Evolutionary conservation across 2,797 vertebrate species (phyloP).

Genomic region (Oryzias sinensis): DNA sequence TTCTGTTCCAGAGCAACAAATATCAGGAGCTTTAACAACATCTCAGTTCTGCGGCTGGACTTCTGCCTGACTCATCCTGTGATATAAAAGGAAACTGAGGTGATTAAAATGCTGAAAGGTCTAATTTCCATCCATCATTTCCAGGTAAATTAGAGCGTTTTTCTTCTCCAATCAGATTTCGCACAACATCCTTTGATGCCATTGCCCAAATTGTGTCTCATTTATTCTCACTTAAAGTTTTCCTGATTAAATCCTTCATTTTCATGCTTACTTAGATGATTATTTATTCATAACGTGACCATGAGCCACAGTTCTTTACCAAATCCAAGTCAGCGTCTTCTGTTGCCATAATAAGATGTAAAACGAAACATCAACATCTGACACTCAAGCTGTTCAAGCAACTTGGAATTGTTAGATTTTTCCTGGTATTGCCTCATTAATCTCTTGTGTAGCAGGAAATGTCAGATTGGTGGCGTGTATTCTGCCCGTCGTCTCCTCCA

Average conservation of each 20-base stretch:
- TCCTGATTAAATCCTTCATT: conserved; percentile 22
- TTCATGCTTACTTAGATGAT: conserved; percentile 9
- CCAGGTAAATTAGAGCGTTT: conserved; percentile 14
- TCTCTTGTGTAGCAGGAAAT: conserved; percentile 40
- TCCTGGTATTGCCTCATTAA: conserved; percentile 24
- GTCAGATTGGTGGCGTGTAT: conserved; percentile 28
- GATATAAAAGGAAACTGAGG: neutral
- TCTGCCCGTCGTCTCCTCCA: conserved; percentile 38
- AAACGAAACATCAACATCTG: too few relatives aligned
- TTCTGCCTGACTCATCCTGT: neutral
- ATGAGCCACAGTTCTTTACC: too few relatives aligned
- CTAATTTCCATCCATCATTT: conserved; percentile 12
- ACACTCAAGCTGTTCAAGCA: too few relatives aligned
- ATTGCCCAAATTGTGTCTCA: conserved; percentile 4
- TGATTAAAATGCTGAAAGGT: conserved; percentile 11
- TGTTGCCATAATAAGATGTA: too few relatives aligned
- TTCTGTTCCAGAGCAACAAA: neutral
- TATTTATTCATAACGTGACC: neutral
- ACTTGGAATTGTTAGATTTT: conserved; percentile 2
- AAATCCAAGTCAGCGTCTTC: too few relatives aligned
- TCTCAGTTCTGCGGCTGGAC: conserved; percentile 8
- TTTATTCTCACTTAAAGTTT: conserved; percentile 1
- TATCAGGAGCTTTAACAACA: conserved; percentile 15
- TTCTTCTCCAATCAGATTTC: conserved; percentile 16
- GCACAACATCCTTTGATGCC: conserved; percentile 13